phyloP scores from a whole-genome alignment of 2,888 invertebrate genomes.

The Brachynemurus nebulosus region DNA sequence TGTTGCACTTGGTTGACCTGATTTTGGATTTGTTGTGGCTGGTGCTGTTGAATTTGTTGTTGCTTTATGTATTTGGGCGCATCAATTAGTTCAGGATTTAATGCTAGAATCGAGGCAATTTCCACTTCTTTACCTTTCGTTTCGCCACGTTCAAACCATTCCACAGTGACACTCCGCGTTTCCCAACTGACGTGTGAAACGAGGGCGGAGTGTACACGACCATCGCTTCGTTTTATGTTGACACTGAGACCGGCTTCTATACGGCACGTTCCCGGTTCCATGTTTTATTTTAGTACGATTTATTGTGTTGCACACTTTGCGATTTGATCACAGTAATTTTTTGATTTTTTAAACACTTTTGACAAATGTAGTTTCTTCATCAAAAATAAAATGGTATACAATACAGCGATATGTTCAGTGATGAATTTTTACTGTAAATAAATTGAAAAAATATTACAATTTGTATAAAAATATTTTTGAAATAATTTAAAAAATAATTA shows the following conservation, averaged over 20 bases:
- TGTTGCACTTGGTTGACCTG: conserved; percentile 15
- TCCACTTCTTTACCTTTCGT: conserved; percentile 96
- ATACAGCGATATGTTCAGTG: conserved; percentile 1
- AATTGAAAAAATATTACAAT: not conserved
- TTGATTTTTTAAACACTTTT: not conserved
- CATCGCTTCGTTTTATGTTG: conserved; percentile 72
- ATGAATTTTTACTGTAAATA: not conserved
- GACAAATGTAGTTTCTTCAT: not conserved
- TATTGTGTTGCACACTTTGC: not conserved
- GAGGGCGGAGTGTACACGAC: conserved; percentile 80
- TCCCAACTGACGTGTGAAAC: conserved; percentile 78
- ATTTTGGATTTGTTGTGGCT: not conserved
- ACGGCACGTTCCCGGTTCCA: conserved; percentile 5
- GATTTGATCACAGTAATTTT: not conserved
- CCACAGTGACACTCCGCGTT: conserved; percentile 79
- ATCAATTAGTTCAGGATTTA: conserved; percentile 62
- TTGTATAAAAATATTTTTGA: not conserved
- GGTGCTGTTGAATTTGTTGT: not conserved
- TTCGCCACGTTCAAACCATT: conserved; percentile 94
- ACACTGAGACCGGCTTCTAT: conserved; percentile 57
- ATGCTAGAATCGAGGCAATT: conserved; percentile 65
- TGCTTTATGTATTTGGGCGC: conserved; percentile 23
- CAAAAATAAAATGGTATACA: not conserved
- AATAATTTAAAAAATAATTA: not conserved
- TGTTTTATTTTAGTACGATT: not conserved